Percentiles rank a stretch among this genome's conserved stretches.
Conservation (phyloP, 2,888 invertebrate species). For the Aethes cnicana region DNA sequence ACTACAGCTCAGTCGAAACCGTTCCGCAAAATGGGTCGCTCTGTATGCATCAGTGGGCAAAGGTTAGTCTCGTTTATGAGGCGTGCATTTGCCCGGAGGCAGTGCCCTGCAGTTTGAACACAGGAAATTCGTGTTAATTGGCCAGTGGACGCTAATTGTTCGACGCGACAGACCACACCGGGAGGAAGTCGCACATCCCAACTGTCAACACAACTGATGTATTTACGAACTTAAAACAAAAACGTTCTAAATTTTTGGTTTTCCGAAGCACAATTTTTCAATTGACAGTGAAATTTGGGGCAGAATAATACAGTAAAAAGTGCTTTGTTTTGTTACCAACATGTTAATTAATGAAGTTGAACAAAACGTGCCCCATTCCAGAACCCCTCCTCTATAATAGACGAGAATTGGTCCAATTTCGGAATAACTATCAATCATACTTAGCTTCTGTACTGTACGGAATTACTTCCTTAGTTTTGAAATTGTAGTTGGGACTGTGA, state of each 20-base stretch:
- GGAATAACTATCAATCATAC: slow-evolving; percentile 70
- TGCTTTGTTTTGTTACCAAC: not conserved
- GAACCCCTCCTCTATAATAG: slow-evolving; percentile 53
- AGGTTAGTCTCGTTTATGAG: slow-evolving; percentile 30
- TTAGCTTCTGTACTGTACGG: slow-evolving; percentile 58
- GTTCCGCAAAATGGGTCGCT: too few relatives aligned
- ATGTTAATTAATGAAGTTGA: slow-evolving; percentile 24
- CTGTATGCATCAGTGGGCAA: slow-evolving; percentile 12
- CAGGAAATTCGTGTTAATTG: slow-evolving; percentile 81
- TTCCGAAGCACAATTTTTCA: too few relatives aligned
- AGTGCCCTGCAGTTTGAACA: slow-evolving; percentile 63
- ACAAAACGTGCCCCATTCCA: slow-evolving; percentile 41
- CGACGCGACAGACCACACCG: slow-evolving; percentile 62
- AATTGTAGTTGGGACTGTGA: slow-evolving; percentile 33
- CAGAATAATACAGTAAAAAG: not conserved
- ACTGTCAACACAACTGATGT: slow-evolving; percentile 39
- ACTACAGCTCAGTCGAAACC: too few relatives aligned
- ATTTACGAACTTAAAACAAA: slow-evolving; percentile 19
- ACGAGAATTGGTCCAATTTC: slow-evolving; percentile 68
- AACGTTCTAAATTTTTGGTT: too few relatives aligned
- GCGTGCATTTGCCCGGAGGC: slow-evolving; percentile 45
- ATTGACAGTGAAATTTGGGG: too few relatives aligned
- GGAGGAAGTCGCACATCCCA: slow-evolving; percentile 59
- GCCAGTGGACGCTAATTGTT: slow-evolving; percentile 69
- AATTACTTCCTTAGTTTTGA: slow-evolving; percentile 51